Evolutionary conservation across 2,888 invertebrate species (phyloP).

Genomic region (Amphipoea lucens): DNA sequence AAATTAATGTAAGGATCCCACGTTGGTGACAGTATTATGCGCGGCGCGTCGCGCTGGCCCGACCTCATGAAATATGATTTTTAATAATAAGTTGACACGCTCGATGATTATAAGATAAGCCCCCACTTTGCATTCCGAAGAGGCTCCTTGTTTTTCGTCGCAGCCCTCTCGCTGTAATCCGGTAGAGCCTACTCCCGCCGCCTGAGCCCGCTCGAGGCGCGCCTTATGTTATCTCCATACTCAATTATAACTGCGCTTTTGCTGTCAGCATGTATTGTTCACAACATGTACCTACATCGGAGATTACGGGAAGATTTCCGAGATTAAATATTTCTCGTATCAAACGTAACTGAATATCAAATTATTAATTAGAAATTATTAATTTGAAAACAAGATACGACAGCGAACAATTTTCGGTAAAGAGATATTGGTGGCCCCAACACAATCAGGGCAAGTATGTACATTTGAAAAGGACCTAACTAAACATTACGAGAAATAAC

Average conservation of each 20-base stretch:
- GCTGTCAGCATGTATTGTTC: slow-evolving; percentile 45
- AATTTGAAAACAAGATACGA: background rate
- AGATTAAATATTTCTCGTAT: slow-evolving; percentile 24
- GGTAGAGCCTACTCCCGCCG: slow-evolving; percentile 78
- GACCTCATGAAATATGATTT: slow-evolving; percentile 90
- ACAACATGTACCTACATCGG: slow-evolving; percentile 39
- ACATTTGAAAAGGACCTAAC: background rate
- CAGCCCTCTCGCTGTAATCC: slow-evolving; percentile 83
- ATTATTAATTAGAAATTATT: background rate
- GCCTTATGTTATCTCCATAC: slow-evolving; percentile 74
- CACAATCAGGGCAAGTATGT: background rate
- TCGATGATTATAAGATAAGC: slow-evolving; percentile 91
- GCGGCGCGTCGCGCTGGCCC: slow-evolving; percentile 76
- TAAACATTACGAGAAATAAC: slow-evolving; percentile 18
- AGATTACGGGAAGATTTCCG: slow-evolving; percentile 28
- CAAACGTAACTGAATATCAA: slow-evolving; percentile 9
- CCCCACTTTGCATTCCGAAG: slow-evolving; percentile 89
- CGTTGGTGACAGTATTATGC: slow-evolving; percentile 75
- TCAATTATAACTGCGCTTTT: slow-evolving; percentile 62
- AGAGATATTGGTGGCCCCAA: background rate
- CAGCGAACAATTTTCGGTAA: background rate
- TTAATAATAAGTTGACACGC: slow-evolving; percentile 91
- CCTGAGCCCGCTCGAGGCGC: slow-evolving; percentile 67
- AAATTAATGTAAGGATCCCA: slow-evolving; percentile 76
- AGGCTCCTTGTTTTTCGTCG: slow-evolving; percentile 86